Evolutionary conservation across 2,888 invertebrate genomes (phyloP).

Genomic region (Hemaris fuciformis): DNA sequence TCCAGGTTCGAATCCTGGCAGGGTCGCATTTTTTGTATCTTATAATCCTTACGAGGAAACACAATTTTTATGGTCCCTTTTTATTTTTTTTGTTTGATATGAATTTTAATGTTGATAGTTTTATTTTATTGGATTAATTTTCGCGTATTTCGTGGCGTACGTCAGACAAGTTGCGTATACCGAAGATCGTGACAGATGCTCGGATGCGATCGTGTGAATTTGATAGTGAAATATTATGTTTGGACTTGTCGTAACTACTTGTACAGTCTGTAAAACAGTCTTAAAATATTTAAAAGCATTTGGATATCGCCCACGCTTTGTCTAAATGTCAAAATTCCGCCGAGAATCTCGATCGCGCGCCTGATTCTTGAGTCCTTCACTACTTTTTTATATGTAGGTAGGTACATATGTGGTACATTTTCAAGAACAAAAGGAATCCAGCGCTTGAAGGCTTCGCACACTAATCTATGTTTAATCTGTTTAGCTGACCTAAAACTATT

Average conservation of each 20-base stretch:
- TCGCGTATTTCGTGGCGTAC: slow-evolving; percentile 43
- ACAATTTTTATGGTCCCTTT: not conserved
- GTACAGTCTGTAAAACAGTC: slow-evolving; percentile 46
- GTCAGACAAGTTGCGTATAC: slow-evolving; percentile 65
- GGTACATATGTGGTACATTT: too few species aligned
- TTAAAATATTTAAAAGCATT: not conserved
- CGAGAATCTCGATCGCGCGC: too few species aligned
- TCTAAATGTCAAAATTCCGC: too few species aligned
- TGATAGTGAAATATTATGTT: slow-evolving; percentile 76
- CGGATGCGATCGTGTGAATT: slow-evolving; percentile 77
- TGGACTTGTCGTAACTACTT: slow-evolving; percentile 57
- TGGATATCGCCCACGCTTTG: not conserved
- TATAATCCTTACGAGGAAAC: too few species aligned
- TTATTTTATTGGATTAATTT: not conserved
- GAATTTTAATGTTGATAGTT: not conserved
- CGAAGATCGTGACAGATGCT: slow-evolving; percentile 77
- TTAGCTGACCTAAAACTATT: not conserved
- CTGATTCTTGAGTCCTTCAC: too few species aligned
- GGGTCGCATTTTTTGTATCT: slow-evolving; percentile 59
- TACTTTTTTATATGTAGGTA: too few species aligned
- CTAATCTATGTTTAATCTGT: not conserved
- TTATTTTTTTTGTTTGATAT: not conserved
- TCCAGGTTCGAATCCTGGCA: slow-evolving; percentile 85
- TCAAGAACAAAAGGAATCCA: too few species aligned
- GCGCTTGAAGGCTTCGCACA: slow-evolving; percentile 6